Percentiles rank a stretch among this genome's conserved stretches.
Evolutionary conservation across 2,888 invertebrate species (phyloP).

Genomic region (Eupeodes latifasciatus): DNA sequence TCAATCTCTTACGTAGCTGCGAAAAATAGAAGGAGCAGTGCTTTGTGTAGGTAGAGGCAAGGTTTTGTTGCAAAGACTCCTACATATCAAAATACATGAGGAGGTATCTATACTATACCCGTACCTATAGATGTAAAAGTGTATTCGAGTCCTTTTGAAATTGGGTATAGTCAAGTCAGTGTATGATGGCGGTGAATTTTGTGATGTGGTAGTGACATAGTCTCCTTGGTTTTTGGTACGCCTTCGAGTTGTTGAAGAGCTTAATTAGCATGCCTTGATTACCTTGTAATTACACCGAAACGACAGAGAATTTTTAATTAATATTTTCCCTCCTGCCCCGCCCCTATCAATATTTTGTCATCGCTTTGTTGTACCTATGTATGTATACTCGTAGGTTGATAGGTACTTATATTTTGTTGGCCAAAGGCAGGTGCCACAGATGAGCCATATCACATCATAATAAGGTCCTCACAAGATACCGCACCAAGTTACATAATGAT

Average conservation of each 20-base stretch:
- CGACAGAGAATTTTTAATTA: slow-evolving; percentile 74
- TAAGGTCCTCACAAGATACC: slow-evolving; percentile 35
- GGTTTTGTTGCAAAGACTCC: no score
- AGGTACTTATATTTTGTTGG: neutral
- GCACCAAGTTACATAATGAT: slow-evolving; percentile 28
- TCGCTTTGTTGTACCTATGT: neutral
- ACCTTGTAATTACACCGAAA: slow-evolving; percentile 75
- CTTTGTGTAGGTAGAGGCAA: neutral
- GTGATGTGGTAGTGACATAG: slow-evolving; percentile 60
- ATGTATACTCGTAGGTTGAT: neutral
- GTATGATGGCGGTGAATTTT: neutral
- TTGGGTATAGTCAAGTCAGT: slow-evolving; percentile 3
- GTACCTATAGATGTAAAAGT: no score
- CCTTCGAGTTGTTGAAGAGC: slow-evolving; percentile 52
- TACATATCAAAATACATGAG: no score
- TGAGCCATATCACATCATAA: slow-evolving; percentile 35
- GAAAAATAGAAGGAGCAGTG: slow-evolving; percentile 38
- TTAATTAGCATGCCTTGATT: slow-evolving; percentile 76
- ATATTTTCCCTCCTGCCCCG: slow-evolving; percentile 45
- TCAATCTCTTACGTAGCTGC: slow-evolving; percentile 7
- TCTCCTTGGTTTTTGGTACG: slow-evolving; percentile 42
- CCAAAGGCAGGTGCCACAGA: slow-evolving; percentile 41
- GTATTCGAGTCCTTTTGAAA: slow-evolving; percentile 49
- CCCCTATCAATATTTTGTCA: neutral
- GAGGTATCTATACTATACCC: no score